A percentile compares a stretch with the other conserved stretches of the same genome.
phyloP scores from a whole-genome alignment of 2,113 vertebrate genomes.

The Upupa epops region DNA sequence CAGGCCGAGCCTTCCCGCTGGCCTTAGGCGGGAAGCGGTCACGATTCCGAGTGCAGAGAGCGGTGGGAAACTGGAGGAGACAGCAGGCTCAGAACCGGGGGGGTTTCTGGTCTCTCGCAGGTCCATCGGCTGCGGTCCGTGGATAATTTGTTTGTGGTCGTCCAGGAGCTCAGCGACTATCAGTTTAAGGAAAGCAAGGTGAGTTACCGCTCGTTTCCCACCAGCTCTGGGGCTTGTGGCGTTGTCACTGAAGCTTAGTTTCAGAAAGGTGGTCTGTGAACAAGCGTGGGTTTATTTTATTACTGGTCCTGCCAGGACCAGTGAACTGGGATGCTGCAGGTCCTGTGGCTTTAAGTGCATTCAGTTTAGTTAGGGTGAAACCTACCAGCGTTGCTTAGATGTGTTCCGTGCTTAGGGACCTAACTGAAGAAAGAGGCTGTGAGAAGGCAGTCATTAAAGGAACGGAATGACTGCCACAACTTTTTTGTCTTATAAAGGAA shows the following conservation, averaged over 20 bases:
- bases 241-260: not conserved
- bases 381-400: not conserved
- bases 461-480: not conserved
- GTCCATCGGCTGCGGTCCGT: slow-evolving; percentile 91
- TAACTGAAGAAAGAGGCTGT: not conserved
- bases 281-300: too few relatives aligned
- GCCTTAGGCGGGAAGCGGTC: rapidly evolving
- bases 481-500: slow-evolving; percentile 78
- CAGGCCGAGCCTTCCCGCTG: not conserved
- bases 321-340: rapidly evolving
- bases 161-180: slow-evolving; percentile 87
- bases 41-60: rapidly evolving
- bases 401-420: too few relatives aligned
- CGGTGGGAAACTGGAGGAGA: rapidly evolving
- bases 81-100: not conserved
- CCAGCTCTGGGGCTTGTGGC: not conserved
- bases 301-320: not conserved
- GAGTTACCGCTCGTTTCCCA: not conserved
- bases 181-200: slow-evolving; percentile 92
- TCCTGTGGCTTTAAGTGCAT: not conserved
- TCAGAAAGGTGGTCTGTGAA: not conserved
- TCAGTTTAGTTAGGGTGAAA: not conserved
- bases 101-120: slow-evolving; percentile 54
- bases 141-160: slow-evolving; percentile 95
- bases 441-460: not conserved